phyloP scores from a whole-genome alignment of 2,113 vertebrate genomes.

The Forbesichthys agassizii region DNA sequence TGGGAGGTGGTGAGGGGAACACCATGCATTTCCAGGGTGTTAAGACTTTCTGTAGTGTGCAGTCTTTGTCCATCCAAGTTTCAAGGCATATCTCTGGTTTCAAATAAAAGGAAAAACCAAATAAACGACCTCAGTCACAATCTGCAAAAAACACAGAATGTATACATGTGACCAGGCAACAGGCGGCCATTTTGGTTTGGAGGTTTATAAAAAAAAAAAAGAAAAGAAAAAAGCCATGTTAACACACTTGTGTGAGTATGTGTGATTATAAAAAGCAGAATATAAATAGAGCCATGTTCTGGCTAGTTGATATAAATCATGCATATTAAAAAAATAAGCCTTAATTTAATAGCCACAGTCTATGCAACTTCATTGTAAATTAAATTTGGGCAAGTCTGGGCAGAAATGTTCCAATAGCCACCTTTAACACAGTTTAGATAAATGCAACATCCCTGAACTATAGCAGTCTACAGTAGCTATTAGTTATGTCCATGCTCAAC shows the following conservation, averaged over 20 bases:
- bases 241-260: slow-evolving; percentile 72
- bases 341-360: slow-evolving; percentile 35
- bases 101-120: slow-evolving; percentile 9
- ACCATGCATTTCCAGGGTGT: slow-evolving; percentile 30
- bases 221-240: slow-evolving; percentile 45
- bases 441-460: slow-evolving; percentile 50
- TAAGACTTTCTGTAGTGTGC: slow-evolving; percentile 19
- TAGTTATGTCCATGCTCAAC: slow-evolving; percentile 53
- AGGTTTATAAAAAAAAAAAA: slow-evolving; percentile 46
- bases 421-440: slow-evolving; percentile 9
- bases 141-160: slow-evolving; percentile 14
- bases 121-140: slow-evolving; percentile 19
- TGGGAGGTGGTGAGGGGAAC: slow-evolving; percentile 19
- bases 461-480: slow-evolving; percentile 26
- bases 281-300: slow-evolving; percentile 65
- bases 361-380: slow-evolving; percentile 54
- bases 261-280: slow-evolving; percentile 62
- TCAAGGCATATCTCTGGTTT: slow-evolving; percentile 65
- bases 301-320: slow-evolving; percentile 61
- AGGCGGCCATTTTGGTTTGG: slow-evolving; percentile 50
- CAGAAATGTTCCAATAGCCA: slow-evolving; percentile 14
- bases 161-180: slow-evolving; percentile 15
- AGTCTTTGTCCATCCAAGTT: slow-evolving; percentile 28
- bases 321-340: slow-evolving; percentile 69
- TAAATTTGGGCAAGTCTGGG: slow-evolving; percentile 29